phyloP scores from a whole-genome alignment of 1,140 invertebrate species.

The Contarinia nasturtii region DNA sequence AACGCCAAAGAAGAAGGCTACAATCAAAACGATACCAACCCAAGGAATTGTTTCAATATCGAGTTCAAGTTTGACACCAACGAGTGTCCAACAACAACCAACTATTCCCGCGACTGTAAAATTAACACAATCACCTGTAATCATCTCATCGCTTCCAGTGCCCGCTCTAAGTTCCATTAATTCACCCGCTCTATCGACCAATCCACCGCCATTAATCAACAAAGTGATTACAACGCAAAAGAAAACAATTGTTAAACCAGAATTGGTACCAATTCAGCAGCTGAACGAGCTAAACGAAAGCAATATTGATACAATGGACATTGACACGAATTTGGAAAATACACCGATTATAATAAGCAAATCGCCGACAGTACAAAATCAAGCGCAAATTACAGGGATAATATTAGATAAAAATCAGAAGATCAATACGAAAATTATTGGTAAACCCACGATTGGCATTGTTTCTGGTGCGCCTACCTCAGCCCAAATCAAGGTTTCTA shows the following conservation, averaged over 20 bases:
- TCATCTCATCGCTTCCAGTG: not conserved
- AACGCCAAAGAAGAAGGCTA: no score
- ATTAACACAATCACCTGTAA: not conserved
- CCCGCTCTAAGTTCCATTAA: constrained; percentile 2
- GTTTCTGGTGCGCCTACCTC: constrained; percentile 8
- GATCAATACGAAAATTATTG: not conserved
- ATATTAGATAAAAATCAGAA: constrained; percentile 2
- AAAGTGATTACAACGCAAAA: not conserved
- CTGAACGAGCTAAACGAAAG: not conserved
- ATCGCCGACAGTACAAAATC: not conserved
- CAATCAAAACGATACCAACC: no score
- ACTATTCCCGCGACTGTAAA: not conserved
- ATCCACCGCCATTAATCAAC: constrained; percentile 1
- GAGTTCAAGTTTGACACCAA: no score
- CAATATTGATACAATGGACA: not conserved
- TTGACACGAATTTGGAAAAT: not conserved
- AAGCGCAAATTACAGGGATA: not conserved
- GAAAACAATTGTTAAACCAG: not conserved
- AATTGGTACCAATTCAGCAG: constrained; percentile 1
- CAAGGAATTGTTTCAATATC: no score
- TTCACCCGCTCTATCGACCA: not conserved
- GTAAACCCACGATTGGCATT: not conserved
- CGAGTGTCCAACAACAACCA: not conserved
- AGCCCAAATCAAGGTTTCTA: constrained; percentile 15
- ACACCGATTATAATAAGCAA: not conserved